These are phyloP conservation scores for Myrmophylax atrothorax DNA, from an alignment of 2,113 vertebrate species.

Conservation along the genomic window DNA sequence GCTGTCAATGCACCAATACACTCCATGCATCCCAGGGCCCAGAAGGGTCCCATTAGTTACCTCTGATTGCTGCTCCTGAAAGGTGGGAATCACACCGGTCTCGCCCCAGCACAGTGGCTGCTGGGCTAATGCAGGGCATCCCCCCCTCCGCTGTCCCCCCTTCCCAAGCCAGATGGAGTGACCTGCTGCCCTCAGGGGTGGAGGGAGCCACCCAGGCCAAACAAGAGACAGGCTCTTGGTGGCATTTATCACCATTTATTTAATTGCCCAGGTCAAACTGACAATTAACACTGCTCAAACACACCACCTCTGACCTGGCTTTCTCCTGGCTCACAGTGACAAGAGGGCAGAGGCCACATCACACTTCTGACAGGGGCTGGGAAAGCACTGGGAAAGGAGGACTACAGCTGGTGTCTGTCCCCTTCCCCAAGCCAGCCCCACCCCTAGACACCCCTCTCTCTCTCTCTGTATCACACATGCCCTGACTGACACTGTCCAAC, in stretches of 20 bases:
- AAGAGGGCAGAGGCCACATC: not conserved
- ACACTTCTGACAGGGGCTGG: not conserved
- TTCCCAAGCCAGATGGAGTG: fast-evolving
- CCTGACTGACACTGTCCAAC: not conserved
- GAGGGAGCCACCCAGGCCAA: not conserved
- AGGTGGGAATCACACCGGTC: not conserved
- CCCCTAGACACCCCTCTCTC: not conserved
- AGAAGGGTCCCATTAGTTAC: fast-evolving
- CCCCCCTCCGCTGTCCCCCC: fast-evolving
- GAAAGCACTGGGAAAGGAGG: not conserved
- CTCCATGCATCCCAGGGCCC: not conserved
- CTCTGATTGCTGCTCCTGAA: not conserved
- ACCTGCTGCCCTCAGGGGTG: not conserved
- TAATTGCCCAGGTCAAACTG: not conserved
- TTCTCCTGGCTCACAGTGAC: not conserved
- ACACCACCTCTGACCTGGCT: not conserved
- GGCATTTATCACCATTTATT: slow-evolving; percentile 41
- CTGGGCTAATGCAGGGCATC: fast-evolving
- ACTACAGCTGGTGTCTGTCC: not conserved
- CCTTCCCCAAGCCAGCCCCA: not conserved
- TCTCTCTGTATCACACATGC: not conserved
- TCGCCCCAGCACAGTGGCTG: not conserved
- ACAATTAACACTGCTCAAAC: not conserved
- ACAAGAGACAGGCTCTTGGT: not conserved
- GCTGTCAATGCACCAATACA: not conserved